Base-by-base conservation (phyloP, 37 sponge, comb jelly and placozoan species). In the Chondrilla cf. caribensis region DNA sequence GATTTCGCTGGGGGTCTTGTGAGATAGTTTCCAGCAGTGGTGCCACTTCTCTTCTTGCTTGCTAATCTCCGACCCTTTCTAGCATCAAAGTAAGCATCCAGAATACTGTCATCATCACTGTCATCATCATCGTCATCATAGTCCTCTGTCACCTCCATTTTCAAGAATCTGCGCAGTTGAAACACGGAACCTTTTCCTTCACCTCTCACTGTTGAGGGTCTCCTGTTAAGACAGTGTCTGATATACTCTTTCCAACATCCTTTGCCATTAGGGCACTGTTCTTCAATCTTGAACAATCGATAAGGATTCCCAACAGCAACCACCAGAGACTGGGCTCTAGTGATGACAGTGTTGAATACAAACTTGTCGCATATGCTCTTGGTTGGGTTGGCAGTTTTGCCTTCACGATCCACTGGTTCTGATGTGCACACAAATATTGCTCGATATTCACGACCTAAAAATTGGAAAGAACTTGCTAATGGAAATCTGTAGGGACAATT, bases 341-440 rank as follows among this genome's bases (percentile, higher is more conserved):
- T 86, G 54, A 86, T 81, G 78, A 79, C 87, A 33, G 87, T 86
- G 60, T 80, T 86, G 82, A 86, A 86, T 21, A 81, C 82, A 44
- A 41, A 62, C 18, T 40, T 71, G 55, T 86, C 87, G 60, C 76
- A 81, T 17, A 86, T 58, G 38, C 87, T 86, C 82, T 81, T 86
- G 22, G 77, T 86, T 37, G 64, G 77, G 43, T 86, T 72, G 21
- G 60, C n/a, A 25, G 82, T 60, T 7, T 17, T 38, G 1, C 64
- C 77, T 43, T 81, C 66, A 24, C 2, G 21, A 19, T 70, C 22
- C 15, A 73, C 72, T 40, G 86, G 83, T 37, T 79, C 80, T 19
- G 80, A 36, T 33, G 80, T 79, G 37, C 80, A 58, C 29, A 79
- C 38, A 17, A 79, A 79, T 5, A 79, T 28, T 5, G 80, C 80